Percentiles rank a stretch among this genome's conserved stretches.
Conservation (phyloP, 2,797 vertebrate genomes). For the Agapornis canus region DNA sequence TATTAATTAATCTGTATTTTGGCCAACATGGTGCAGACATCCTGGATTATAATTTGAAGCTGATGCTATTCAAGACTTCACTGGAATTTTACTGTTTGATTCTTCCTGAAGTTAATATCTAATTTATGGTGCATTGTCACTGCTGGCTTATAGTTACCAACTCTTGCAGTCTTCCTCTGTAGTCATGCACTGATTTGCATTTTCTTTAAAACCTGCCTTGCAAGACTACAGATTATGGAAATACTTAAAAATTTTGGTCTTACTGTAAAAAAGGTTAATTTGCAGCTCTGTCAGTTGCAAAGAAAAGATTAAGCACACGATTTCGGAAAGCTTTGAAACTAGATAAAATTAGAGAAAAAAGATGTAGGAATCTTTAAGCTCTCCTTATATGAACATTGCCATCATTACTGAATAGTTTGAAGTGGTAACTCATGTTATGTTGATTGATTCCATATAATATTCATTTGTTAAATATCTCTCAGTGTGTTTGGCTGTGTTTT, state of each 20-base stretch:
- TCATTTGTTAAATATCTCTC: conserved; percentile 13
- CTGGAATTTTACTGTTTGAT: not conserved
- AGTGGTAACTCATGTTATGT: not conserved
- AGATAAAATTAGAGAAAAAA: conserved; percentile 17
- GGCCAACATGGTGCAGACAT: not conserved
- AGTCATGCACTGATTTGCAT: not conserved
- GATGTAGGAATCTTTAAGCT: not conserved
- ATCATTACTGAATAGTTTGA: not conserved
- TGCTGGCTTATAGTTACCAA: not conserved
- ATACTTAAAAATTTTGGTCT: conserved; percentile 5
- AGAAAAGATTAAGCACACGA: conserved; percentile 14
- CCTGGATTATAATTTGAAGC: not conserved
- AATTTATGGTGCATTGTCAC: not conserved
- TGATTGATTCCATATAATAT: not conserved
- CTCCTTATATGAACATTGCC: not conserved
- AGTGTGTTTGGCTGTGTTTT: not conserved
- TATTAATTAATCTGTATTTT: accelerated
- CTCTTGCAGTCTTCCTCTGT: not conserved
- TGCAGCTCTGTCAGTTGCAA: not conserved
- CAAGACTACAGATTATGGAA: not conserved
- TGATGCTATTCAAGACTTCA: not conserved
- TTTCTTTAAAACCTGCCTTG: not conserved
- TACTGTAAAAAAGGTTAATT: conserved; percentile 12
- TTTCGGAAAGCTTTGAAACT: not conserved
- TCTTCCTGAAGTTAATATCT: not conserved